A percentile compares a stretch with the other conserved stretches of the same genome.
Evolutionary conservation across 2,113 vertebrate species (phyloP).

Genomic region (Solea senegalensis): DNA sequence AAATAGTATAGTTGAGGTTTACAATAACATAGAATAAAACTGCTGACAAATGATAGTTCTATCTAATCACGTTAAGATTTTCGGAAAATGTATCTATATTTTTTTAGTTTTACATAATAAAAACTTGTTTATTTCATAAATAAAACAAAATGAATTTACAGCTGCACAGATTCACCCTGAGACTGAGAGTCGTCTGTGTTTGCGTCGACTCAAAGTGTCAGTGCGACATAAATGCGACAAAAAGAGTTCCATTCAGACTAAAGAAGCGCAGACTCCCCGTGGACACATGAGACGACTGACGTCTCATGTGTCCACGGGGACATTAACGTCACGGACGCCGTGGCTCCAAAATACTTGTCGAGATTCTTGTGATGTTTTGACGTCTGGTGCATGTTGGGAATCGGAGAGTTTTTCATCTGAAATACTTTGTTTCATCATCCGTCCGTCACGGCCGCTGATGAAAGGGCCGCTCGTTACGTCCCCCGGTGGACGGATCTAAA

Average conservation of each 20-base stretch:
- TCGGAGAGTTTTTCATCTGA: conserved; percentile 56
- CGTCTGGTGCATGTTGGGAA: conserved; percentile 56
- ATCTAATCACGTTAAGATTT: no score
- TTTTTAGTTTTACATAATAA: no score
- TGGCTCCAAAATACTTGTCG: conserved; percentile 38
- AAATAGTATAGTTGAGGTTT: no score
- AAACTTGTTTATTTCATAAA: no score
- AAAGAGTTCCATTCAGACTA: neutral
- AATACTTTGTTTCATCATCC: conserved; percentile 68
- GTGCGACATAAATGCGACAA: neutral
- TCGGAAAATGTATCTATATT: no score
- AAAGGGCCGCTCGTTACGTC: conserved; percentile 54
- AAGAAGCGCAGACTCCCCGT: neutral
- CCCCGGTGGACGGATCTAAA: conserved; percentile 54
- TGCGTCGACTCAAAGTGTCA: neutral
- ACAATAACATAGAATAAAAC: no score
- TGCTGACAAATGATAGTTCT: no score
- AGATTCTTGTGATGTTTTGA: conserved; percentile 47
- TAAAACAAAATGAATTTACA: neutral
- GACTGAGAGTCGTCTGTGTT: neutral
- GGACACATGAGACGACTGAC: neutral
- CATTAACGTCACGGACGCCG: conserved; percentile 28
- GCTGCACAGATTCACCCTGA: neutral
- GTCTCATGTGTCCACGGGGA: conserved; percentile 11
- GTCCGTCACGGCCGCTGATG: conserved; percentile 57